These are phyloP conservation scores for Aspiorhynchus laticeps DNA, from an alignment of 2,113 vertebrate species.

Conservation along the genomic window DNA sequence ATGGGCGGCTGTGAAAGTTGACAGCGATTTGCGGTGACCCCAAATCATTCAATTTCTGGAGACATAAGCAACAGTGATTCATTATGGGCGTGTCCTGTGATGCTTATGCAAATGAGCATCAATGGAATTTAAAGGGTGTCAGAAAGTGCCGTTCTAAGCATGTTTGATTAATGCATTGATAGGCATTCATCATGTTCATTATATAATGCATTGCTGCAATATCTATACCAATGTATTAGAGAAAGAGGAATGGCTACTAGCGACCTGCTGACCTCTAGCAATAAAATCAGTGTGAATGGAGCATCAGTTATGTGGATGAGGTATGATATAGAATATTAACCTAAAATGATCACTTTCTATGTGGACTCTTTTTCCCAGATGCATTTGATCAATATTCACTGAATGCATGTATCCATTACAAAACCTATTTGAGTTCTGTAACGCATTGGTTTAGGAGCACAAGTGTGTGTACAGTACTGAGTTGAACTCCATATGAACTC, in stretches of 20 bases:
- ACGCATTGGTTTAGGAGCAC: not conserved
- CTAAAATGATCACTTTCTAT: not conserved
- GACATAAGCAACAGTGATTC: not conserved
- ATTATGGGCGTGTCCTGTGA: not conserved
- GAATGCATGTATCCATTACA: not conserved
- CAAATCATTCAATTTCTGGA: not conserved
- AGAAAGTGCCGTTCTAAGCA: not conserved
- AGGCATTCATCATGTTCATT: not conserved
- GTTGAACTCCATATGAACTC: conserved; percentile 8
- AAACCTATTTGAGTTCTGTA: not conserved
- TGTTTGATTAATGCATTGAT: not conserved
- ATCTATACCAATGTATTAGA: not conserved
- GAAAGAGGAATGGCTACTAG: not conserved
- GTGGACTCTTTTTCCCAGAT: not conserved
- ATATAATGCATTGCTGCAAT: not conserved
- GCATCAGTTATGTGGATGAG: not conserved
- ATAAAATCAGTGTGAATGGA: not conserved
- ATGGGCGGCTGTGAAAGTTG: not conserved
- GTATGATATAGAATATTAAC: not conserved
- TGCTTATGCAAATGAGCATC: not conserved
- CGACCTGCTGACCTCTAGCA: not conserved
- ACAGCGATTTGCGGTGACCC: not conserved
- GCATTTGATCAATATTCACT: not conserved
- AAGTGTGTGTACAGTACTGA: not conserved
- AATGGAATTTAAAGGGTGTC: not conserved